phyloP scores from a whole-genome alignment of 2,113 vertebrate genomes.

The Scomber colias region DNA sequence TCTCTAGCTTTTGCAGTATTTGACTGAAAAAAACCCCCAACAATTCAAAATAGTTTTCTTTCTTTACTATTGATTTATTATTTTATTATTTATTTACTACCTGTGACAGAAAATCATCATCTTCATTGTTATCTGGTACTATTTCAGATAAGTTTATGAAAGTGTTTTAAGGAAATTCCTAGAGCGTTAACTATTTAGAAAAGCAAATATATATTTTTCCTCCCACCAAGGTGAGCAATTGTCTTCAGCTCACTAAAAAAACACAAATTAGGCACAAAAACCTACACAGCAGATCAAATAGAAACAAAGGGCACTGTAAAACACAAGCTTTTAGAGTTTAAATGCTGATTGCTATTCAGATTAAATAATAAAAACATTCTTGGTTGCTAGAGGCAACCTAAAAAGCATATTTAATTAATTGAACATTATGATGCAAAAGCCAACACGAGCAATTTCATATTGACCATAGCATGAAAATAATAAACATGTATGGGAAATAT shows the following conservation, averaged over 20 bases:
- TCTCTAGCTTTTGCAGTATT: not conserved
- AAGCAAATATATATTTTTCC: not conserved
- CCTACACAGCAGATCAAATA: not conserved
- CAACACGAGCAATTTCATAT: conserved; percentile 13
- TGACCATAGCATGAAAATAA: conserved; percentile 37
- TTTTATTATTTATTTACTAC: conserved; percentile 11
- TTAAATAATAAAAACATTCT: conserved; percentile 5
- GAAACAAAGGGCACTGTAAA: not conserved
- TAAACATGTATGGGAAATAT: conserved; percentile 30
- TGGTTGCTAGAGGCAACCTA: conserved; percentile 30
- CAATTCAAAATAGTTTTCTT: not conserved
- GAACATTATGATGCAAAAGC: conserved; percentile 42
- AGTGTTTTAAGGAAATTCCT: not conserved
- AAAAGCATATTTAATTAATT: conserved; percentile 38
- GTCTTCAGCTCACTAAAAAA: not conserved
- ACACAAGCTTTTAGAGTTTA: not conserved
- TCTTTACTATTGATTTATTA: not conserved
- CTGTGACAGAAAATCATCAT: not conserved
- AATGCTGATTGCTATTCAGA: conserved; percentile 11
- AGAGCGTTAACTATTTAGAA: conserved; percentile 3
- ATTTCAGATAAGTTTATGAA: not conserved
- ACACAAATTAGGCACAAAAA: not conserved
- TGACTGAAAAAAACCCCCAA: not conserved
- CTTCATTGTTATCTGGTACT: not conserved
- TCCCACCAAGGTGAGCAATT: not conserved